A percentile compares a stretch with the other conserved stretches of the same genome.
Evolutionary conservation across 2,797 vertebrate species (phyloP).

Genomic region (Strix occidentalis): DNA sequence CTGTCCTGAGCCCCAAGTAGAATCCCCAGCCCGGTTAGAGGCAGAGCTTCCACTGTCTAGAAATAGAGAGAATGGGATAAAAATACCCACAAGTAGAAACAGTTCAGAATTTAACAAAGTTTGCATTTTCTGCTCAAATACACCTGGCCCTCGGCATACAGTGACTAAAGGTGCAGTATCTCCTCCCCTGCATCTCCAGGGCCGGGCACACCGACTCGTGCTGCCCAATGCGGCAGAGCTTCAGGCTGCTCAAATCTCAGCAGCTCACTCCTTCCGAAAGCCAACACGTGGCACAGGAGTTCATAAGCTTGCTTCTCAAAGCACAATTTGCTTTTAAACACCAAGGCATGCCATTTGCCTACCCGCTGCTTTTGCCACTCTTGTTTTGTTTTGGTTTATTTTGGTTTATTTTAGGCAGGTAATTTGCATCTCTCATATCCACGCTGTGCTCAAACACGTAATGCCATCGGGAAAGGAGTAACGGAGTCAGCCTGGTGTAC

Average conservation of each 20-base stretch:
- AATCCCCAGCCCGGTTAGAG: constrained; percentile 70
- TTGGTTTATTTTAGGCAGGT: not conserved
- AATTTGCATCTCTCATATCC: not conserved
- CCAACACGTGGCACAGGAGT: not conserved
- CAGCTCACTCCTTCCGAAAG: not conserved
- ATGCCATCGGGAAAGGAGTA: not conserved
- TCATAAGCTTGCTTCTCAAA: not conserved
- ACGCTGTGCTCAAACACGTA: not conserved
- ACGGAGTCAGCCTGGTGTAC: not conserved
- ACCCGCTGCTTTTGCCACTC: not conserved
- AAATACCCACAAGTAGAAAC: constrained; percentile 66
- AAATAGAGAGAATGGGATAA: constrained; percentile 76
- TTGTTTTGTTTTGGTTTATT: not conserved
- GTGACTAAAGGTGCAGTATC: constrained; percentile 56
- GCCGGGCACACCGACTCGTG: not conserved
- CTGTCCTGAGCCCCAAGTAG: constrained; percentile 74
- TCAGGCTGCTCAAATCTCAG: not conserved
- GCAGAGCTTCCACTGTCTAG: constrained; percentile 72
- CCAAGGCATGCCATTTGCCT: not conserved
- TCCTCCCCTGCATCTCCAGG: constrained; percentile 18
- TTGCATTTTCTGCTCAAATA: constrained; percentile 26
- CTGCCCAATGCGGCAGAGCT: not conserved
- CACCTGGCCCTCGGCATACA: constrained; percentile 22
- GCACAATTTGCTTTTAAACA: not conserved
- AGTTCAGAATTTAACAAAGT: constrained; percentile 50